phyloP scores from a whole-genome alignment of 64 coral and sea anemone species.

The Dendronephthya gigantea region DNA sequence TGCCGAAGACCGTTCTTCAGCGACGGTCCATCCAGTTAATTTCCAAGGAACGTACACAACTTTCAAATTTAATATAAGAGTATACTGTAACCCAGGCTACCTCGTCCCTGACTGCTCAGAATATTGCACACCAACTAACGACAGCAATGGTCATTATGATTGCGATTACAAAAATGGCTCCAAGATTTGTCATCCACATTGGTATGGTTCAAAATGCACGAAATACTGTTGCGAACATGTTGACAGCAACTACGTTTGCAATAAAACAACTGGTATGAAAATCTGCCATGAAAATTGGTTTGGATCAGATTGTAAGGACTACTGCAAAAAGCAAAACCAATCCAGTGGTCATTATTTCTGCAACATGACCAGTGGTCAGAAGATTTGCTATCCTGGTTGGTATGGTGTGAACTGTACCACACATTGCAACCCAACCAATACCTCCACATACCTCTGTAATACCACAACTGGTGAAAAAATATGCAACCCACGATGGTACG shows the following conservation, averaged over 20 bases:
- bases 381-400: slow-evolving; percentile 27
- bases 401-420: slow-evolving; percentile 23
- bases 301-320: slow-evolving; percentile 20
- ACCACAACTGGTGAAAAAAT: slow-evolving; percentile 30
- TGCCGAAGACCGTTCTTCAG: neutral
- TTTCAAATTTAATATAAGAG: slow-evolving; percentile 24
- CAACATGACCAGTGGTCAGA: slow-evolving; percentile 24
- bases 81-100: slow-evolving; percentile 29
- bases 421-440: slow-evolving; percentile 7
- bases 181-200: slow-evolving; percentile 25
- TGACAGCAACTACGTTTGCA: slow-evolving; percentile 8
- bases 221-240: neutral
- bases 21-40: slow-evolving; percentile 8
- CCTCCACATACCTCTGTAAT: slow-evolving; percentile 12
- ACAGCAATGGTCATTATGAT: slow-evolving; percentile 20
- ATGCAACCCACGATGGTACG: slow-evolving; percentile 11
- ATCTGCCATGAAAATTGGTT: slow-evolving; percentile 24
- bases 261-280: slow-evolving; percentile 33
- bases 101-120: slow-evolving; percentile 26
- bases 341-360: slow-evolving; percentile 24
- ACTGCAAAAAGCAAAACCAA: slow-evolving; percentile 11
- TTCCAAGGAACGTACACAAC: neutral
- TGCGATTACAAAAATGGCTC: slow-evolving; percentile 35
- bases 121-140: slow-evolving; percentile 11
- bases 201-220: neutral